phyloP scores from a whole-genome alignment of 2,888 invertebrate genomes.

The Heliconius ismenius region DNA sequence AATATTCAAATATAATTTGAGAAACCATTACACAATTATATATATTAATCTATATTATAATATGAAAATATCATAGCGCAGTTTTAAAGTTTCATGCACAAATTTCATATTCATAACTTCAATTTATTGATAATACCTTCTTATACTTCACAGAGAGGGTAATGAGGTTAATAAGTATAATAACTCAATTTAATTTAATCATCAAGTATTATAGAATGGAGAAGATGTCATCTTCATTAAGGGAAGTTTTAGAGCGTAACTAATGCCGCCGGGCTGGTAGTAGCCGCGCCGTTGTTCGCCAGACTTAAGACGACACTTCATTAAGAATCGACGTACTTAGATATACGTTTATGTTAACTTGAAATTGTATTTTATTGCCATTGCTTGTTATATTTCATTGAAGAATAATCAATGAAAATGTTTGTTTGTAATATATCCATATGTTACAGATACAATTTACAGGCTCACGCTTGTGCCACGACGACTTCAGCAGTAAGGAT shows the following conservation, averaged over 20 bases:
- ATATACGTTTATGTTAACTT: background rate
- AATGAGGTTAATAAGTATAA: conserved; percentile 6
- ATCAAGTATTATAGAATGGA: conserved; percentile 17
- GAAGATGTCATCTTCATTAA: conserved; percentile 23
- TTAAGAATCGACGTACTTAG: conserved; percentile 18
- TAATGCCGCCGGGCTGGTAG: conserved; percentile 17
- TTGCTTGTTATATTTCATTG: too few relatives aligned
- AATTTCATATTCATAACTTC: background rate
- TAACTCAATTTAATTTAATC: conserved; percentile 12
- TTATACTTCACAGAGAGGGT: background rate
- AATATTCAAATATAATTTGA: too few relatives aligned
- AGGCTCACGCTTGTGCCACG: too few relatives aligned
- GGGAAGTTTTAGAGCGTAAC: conserved; percentile 29
- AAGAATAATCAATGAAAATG: too few relatives aligned
- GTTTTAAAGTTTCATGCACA: background rate
- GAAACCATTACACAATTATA: too few relatives aligned
- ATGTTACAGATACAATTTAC: too few relatives aligned
- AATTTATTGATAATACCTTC: conserved; percentile 1
- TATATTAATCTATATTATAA: background rate
- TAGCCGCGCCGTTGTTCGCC: conserved; percentile 4
- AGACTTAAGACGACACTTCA: conserved; percentile 24
- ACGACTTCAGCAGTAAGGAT: too few relatives aligned
- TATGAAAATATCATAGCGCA: background rate
- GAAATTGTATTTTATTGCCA: background rate
- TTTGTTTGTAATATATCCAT: too few relatives aligned